Evolutionary conservation across 2,888 invertebrate genomes (phyloP).

Genomic region (Tipula lateralis): DNA sequence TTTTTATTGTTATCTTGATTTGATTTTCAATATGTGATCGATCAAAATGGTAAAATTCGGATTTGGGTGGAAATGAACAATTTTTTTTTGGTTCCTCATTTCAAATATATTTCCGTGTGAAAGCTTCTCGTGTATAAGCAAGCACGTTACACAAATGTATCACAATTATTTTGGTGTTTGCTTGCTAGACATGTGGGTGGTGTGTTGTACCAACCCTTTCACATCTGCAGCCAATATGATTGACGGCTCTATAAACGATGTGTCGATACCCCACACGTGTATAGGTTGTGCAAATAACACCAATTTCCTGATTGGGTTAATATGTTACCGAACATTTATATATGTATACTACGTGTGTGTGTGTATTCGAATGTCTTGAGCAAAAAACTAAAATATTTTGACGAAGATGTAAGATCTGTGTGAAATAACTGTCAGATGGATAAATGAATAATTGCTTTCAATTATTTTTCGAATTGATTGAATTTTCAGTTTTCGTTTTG

Average conservation of each 20-base stretch:
- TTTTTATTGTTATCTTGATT: background rate
- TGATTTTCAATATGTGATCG: conserved; percentile 24
- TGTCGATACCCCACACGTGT: background rate
- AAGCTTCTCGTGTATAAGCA: too few relatives aligned
- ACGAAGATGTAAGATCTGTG: conserved; percentile 19
- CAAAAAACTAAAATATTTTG: background rate
- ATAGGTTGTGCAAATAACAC: background rate
- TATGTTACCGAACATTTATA: background rate
- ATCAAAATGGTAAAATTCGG: background rate
- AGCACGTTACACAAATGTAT: background rate
- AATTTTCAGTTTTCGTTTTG: background rate
- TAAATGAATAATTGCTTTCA: conserved; percentile 19
- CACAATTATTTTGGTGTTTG: background rate
- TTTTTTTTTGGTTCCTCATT: background rate
- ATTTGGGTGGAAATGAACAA: background rate
- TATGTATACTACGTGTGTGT: background rate
- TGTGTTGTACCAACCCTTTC: background rate
- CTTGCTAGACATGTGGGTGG: background rate
- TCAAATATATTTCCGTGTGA: background rate
- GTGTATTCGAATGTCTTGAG: background rate
- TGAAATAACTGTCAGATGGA: conserved; percentile 1
- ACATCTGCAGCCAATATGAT: background rate
- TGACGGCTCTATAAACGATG: background rate
- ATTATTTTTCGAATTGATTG: conserved; percentile 1
- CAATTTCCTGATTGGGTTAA: background rate